Percentiles rank a stretch among this genome's conserved stretches.
Conservation (phyloP, 2,113 vertebrate species). For the Eleginops maclovinus region DNA sequence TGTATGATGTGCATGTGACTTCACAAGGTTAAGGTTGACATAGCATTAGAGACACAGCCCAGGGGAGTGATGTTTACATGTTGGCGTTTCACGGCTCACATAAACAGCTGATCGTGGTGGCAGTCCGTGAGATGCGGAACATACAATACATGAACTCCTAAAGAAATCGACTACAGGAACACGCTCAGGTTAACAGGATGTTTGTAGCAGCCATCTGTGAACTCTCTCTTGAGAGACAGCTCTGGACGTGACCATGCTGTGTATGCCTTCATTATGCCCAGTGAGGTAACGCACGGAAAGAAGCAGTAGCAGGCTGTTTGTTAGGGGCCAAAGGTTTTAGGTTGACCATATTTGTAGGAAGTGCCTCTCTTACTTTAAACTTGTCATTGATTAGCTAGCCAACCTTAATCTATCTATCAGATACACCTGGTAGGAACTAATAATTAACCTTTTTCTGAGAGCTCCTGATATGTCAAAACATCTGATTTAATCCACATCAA, state of each 20-base stretch:
- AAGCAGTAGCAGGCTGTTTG: not conserved
- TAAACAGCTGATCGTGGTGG: slow-evolving; percentile 47
- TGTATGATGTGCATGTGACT: not conserved
- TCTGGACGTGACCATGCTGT: slow-evolving; percentile 10
- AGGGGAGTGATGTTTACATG: slow-evolving; percentile 2
- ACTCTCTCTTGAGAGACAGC: slow-evolving; percentile 23
- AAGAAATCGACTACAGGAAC: slow-evolving; percentile 6
- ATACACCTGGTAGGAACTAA: too few relatives aligned
- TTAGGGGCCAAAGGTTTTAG: too few relatives aligned
- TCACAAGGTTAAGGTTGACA: not conserved
- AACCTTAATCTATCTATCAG: too few relatives aligned
- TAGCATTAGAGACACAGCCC: not conserved
- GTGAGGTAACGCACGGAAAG: not conserved
- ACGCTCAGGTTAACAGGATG: slow-evolving; percentile 45
- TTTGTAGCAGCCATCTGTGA: slow-evolving; percentile 51
- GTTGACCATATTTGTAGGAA: too few relatives aligned
- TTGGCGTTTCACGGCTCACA: slow-evolving; percentile 6
- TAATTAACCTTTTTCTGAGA: too few relatives aligned
- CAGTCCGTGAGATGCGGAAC: slow-evolving; percentile 14
- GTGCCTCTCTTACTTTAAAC: too few relatives aligned
- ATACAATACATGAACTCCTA: not conserved
- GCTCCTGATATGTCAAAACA: not conserved
- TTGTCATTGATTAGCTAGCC: too few relatives aligned
- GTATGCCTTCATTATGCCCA: not conserved
- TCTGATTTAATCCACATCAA: not conserved